Evolutionary conservation across 1,140 invertebrate species (phyloP), one percentile per base, ranked within the genome.

Genomic region (Euglossa dilemma): DNA sequence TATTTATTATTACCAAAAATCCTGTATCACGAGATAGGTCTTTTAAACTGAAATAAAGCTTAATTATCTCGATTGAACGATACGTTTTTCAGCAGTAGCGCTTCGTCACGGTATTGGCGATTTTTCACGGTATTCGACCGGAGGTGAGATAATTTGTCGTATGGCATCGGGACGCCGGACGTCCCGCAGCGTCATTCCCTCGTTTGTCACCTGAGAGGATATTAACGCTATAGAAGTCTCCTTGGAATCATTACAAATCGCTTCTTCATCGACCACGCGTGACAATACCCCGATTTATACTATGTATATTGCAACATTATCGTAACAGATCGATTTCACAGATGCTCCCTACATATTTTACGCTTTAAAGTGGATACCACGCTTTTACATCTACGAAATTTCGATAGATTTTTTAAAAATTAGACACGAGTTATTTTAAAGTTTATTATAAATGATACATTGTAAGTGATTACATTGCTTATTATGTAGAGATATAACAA

Each of bases 191-290:
- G 88, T 77, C 75, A 50, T 73, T 84, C 81, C 70, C 87, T 91
- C 92, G 90, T 92, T 92, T 92, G 87, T 92, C 91, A 92, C 84
- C 86, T 81, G 72, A 70, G 73, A 90, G 89, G 88, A 91, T 91
- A 92, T 92, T 89, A 91, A 88, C 88, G 81, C 87, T 74, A 90
- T 91, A 91, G 75, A 91, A 86, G 85, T 78, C 63, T 63, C 63
- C 81, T 80, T 64, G 57, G 76, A 84, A 91, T 89, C 89, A 91
- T 89, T 89, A 88, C 76, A 91, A 91, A 89, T 87, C 82, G 88
- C 80, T 88, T 66, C 84, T 84, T 85, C 87, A 88, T 83, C 73
- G 78, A 89, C 81, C 75, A 77, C 72, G 64, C 47, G 20, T 64
- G 50, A 88, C 78, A 85, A 83, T 87, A 76, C 36, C 20, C 14